Percentiles rank a stretch among this genome's conserved stretches.
Evolutionary conservation across 2,113 vertebrate genomes (phyloP).

Genomic region (Gambusia holbrooki): DNA sequence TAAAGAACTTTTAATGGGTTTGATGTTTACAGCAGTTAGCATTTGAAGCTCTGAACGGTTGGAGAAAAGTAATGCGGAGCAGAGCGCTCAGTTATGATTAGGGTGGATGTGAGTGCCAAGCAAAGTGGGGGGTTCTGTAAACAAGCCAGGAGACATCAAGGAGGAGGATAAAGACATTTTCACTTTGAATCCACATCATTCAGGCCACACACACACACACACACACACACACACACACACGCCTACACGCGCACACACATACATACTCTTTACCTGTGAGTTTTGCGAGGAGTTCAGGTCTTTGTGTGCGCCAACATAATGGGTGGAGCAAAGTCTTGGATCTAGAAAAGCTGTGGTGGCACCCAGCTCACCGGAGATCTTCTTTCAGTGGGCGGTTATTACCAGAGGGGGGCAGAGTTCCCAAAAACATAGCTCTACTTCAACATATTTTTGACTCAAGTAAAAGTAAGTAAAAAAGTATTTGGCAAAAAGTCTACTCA

Average conservation of each 20-base stretch:
- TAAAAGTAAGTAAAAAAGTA: too few relatives aligned
- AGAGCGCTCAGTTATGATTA: conserved; percentile 42
- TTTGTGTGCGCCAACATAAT: conserved; percentile 10
- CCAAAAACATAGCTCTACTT: too few relatives aligned
- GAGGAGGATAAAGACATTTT: conserved; percentile 48
- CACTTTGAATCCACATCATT: conserved; percentile 41
- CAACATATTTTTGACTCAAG: too few relatives aligned
- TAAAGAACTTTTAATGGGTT: conserved; percentile 49
- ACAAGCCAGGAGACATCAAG: conserved; percentile 17
- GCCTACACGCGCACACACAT: conserved; percentile 53
- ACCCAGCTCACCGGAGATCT: conserved; percentile 49
- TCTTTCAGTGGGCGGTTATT: conserved; percentile 80
- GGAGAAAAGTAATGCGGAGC: conserved; percentile 22
- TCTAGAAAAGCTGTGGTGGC: conserved; percentile 69
- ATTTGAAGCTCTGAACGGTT: conserved; percentile 42
- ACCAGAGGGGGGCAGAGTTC: conserved; percentile 19
- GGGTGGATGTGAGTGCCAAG: conserved; percentile 31
- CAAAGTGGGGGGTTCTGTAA: conserved; percentile 50
- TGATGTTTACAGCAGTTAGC: conserved; percentile 52
- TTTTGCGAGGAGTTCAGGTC: neutral
- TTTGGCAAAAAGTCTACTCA: too few relatives aligned
- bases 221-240: conserved; percentile 52
- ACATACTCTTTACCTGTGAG: conserved; percentile 32
- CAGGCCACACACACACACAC: conserved; percentile 51
- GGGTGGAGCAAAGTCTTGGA: conserved; percentile 71